These are phyloP conservation scores for Merodon equestris DNA, from an alignment of 2,888 invertebrate genomes.

Conservation along the genomic window DNA sequence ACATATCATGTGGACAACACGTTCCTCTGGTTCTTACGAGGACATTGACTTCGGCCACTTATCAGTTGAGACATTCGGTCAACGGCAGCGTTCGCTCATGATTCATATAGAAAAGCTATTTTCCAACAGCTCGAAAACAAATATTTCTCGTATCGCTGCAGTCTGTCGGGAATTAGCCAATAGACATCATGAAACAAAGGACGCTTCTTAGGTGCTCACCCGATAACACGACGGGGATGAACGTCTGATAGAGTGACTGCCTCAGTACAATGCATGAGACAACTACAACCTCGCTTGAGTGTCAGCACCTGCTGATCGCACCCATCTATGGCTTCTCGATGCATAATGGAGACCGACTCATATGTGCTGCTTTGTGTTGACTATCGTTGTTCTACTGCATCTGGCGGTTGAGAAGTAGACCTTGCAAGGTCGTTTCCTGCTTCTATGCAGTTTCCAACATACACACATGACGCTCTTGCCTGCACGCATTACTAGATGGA, in stretches of 20 bases:
- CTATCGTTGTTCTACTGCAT: neutral
- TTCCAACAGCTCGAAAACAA: too few relatives aligned
- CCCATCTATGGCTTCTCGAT: neutral
- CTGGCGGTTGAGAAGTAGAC: conserved; percentile 34
- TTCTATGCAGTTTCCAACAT: neutral
- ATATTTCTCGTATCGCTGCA: too few relatives aligned
- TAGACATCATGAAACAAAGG: too few relatives aligned
- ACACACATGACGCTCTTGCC: neutral
- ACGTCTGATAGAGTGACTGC: conserved; percentile 42
- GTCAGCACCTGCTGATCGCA: neutral
- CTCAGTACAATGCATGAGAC: conserved; percentile 40
- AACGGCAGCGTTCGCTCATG: too few relatives aligned
- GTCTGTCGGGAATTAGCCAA: too few relatives aligned
- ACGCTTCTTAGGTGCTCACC: too few relatives aligned
- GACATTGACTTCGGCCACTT: too few relatives aligned
- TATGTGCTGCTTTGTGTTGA: conserved; percentile 17
- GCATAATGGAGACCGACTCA: neutral
- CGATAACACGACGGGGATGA: conserved; percentile 31
- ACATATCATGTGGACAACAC: too few relatives aligned
- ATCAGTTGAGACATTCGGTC: too few relatives aligned
- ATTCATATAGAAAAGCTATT: too few relatives aligned
- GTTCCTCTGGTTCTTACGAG: too few relatives aligned
- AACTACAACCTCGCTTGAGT: neutral
- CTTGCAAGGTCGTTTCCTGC: conserved; percentile 59
- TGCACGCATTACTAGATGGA: too few relatives aligned